Evolutionary conservation across 2,888 invertebrate species (phyloP).

Genomic region (Gisinianus flammeolus): DNA sequence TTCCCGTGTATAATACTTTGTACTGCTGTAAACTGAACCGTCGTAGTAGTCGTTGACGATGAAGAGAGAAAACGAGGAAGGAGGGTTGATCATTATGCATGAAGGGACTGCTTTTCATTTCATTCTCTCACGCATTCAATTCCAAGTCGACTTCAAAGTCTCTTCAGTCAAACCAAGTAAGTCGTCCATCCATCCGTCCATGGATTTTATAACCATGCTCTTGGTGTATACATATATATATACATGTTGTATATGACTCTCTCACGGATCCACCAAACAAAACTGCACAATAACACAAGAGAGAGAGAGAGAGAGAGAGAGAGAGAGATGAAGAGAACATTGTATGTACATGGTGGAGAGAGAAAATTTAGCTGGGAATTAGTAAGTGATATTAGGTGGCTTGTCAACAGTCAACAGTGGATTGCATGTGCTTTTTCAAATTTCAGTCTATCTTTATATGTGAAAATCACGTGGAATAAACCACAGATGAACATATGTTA

Average conservation of each 20-base stretch:
- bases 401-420: not conserved
- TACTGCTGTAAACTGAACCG: not conserved
- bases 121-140: constrained; percentile 28
- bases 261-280: too few species aligned
- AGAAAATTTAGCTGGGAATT: constrained; percentile 2
- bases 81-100: constrained; percentile 32
- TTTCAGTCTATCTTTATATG: too few species aligned
- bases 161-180: constrained; percentile 5
- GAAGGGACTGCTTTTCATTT: constrained; percentile 14
- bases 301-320: too few species aligned
- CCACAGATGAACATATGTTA: too few species aligned
- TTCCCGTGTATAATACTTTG: not conserved
- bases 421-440: too few species aligned
- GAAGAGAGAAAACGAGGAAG: not conserved
- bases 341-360: too few species aligned
- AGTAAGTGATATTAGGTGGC: not conserved
- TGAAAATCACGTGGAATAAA: too few species aligned
- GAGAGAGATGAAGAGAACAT: too few species aligned
- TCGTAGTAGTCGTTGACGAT: not conserved
- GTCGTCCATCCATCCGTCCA: not conserved
- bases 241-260: too few species aligned
- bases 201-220: not conserved
- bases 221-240: too few species aligned
- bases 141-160: constrained; percentile 16
- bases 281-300: too few species aligned